phyloP scores from a whole-genome alignment of 2,113 vertebrate species.

The Silurus asotus region DNA sequence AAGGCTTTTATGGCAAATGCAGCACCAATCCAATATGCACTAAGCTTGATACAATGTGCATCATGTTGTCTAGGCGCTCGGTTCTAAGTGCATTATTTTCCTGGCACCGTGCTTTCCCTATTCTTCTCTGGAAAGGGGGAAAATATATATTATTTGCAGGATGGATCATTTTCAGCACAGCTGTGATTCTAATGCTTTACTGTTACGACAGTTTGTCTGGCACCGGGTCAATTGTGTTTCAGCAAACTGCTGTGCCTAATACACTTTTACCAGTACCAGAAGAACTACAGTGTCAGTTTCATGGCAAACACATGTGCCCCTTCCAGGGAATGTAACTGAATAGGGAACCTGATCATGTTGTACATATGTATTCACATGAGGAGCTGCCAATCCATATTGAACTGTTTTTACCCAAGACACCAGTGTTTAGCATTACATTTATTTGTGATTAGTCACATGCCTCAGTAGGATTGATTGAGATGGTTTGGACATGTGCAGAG shows the following conservation, averaged over 20 bases:
- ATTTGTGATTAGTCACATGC: too few species aligned
- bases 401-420: too few species aligned
- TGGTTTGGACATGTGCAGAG: too few species aligned
- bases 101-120: background rate
- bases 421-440: too few species aligned
- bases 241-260: background rate
- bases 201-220: background rate
- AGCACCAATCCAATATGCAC: background rate
- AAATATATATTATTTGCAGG: background rate
- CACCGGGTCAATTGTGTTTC: background rate
- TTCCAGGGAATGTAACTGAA: background rate
- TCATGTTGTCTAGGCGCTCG: background rate
- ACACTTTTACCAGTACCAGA: background rate
- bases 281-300: background rate
- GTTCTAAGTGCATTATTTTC: background rate
- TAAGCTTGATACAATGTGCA: background rate
- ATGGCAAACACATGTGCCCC: background rate
- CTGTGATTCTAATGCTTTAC: background rate
- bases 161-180: background rate
- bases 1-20: background rate
- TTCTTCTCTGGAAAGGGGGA: background rate
- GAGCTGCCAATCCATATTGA: background rate
- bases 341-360: background rate
- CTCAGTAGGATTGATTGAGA: too few species aligned
- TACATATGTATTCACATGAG: background rate